phyloP scores from a whole-genome alignment of 2,113 vertebrate species.

The Psammodynastes pulverulentus region DNA sequence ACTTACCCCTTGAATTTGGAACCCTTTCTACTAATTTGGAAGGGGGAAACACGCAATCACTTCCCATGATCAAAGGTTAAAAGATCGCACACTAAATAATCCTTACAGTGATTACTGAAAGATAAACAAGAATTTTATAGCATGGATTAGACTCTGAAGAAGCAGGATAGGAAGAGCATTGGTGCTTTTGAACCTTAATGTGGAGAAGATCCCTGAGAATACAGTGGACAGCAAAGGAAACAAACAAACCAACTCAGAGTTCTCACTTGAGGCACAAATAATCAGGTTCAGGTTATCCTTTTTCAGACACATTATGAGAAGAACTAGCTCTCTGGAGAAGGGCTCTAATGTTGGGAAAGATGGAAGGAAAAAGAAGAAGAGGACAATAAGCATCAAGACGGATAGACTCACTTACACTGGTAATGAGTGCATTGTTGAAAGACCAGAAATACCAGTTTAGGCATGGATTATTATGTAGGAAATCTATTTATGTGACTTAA shows the following conservation, averaged over 20 bases:
- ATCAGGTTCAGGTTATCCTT: not conserved
- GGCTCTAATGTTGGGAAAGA: not conserved
- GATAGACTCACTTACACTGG: not conserved
- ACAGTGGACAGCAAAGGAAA: not conserved
- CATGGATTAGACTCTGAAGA: not conserved
- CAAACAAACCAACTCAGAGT: not conserved
- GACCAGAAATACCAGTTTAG: not conserved
- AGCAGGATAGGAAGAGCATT: not conserved
- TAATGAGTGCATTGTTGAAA: not conserved
- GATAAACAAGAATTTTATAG: not conserved
- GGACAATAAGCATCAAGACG: not conserved
- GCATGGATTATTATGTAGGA: not conserved
- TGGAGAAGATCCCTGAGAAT: not conserved
- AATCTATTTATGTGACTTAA: not conserved
- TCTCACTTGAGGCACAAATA: not conserved
- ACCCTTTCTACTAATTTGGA: not conserved
- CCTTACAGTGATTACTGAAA: not conserved
- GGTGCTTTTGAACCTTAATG: not conserved
- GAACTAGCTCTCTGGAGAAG: not conserved
- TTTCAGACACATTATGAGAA: not conserved
- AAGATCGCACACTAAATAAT: not conserved
- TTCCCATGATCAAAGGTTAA: not conserved
- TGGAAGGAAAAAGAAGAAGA: not conserved
- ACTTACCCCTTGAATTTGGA: not conserved
- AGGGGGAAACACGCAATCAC: not conserved